These are phyloP conservation scores for Sakesphorus luctuosus DNA, from an alignment of 2,113 vertebrate species.

Conservation along the genomic window DNA sequence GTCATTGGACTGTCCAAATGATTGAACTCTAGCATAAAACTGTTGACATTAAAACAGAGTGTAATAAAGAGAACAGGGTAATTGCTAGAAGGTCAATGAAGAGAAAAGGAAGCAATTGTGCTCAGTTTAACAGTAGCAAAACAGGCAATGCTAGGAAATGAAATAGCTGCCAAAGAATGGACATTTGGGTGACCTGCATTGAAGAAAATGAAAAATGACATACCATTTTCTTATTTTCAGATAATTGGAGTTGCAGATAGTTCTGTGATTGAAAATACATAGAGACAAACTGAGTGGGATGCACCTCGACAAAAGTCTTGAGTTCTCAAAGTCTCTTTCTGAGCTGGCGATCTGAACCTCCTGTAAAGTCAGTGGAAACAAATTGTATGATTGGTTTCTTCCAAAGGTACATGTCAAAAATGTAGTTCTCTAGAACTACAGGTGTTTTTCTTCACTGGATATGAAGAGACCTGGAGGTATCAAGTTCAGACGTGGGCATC, in stretches of 20 bases:
- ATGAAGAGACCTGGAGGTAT: background rate
- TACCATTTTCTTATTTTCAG: background rate
- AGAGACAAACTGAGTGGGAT: background rate
- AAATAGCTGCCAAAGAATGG: background rate
- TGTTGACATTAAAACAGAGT: constrained; percentile 29
- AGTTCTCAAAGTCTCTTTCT: background rate
- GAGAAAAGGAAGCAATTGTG: constrained; percentile 16
- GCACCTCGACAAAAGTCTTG: background rate
- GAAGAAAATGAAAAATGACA: background rate
- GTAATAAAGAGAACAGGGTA: constrained; percentile 20
- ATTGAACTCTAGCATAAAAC: constrained; percentile 30
- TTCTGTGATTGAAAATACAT: background rate
- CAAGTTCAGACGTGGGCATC: background rate
- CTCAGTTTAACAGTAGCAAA: background rate
- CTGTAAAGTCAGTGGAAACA: background rate
- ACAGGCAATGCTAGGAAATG: background rate
- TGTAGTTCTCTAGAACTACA: background rate
- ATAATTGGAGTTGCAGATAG: background rate
- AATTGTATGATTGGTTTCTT: background rate
- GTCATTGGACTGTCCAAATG: background rate
- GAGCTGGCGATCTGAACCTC: background rate
- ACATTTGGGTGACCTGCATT: background rate
- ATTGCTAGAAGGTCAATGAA: constrained; percentile 13
- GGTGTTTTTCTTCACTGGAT: background rate
- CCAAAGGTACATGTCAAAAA: background rate